phyloP scores from a whole-genome alignment of 2,113 vertebrate genomes.

The Lota lota region DNA sequence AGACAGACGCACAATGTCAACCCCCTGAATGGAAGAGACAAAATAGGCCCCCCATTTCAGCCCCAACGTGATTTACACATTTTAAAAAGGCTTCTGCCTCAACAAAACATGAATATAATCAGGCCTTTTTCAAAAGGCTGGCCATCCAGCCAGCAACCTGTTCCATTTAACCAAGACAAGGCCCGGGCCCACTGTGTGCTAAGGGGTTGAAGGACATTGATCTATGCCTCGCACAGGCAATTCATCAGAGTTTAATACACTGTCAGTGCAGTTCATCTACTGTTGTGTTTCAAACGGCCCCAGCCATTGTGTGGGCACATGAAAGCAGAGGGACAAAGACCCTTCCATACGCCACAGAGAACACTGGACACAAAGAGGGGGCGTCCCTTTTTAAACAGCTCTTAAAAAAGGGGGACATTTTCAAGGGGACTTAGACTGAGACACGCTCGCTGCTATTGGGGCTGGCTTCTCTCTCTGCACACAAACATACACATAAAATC shows the following conservation, averaged over 20 bases:
- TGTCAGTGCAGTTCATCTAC: slow-evolving; percentile 82
- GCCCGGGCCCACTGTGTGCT: slow-evolving; percentile 65
- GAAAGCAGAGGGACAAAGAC: slow-evolving; percentile 75
- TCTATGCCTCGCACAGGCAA: slow-evolving; percentile 76
- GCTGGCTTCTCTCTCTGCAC: slow-evolving; percentile 61
- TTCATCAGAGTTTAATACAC: slow-evolving; percentile 83
- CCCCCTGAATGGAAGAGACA: slow-evolving; percentile 50
- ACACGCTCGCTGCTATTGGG: slow-evolving; percentile 66
- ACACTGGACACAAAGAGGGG: slow-evolving; percentile 77
- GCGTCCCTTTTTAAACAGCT: slow-evolving; percentile 79
- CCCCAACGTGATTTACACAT: slow-evolving; percentile 72
- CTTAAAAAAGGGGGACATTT: slow-evolving; percentile 69
- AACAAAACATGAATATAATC: slow-evolving; percentile 80
- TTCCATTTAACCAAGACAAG: slow-evolving; percentile 73
- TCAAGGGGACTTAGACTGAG: slow-evolving; percentile 73
- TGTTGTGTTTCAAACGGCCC: slow-evolving; percentile 77
- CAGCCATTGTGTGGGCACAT: slow-evolving; percentile 74
- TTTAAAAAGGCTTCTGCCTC: slow-evolving; percentile 72
- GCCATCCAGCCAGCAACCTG: slow-evolving; percentile 62
- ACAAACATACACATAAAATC: slow-evolving; percentile 68
- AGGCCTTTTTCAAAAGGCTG: slow-evolving; percentile 60
- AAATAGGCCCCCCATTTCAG: slow-evolving; percentile 52
- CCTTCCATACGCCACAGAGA: slow-evolving; percentile 74
- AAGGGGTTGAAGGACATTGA: slow-evolving; percentile 77
- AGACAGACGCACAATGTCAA: slow-evolving; percentile 45